These are phyloP conservation scores for Parelbella ahira DNA, from an alignment of 2,888 invertebrate genomes.

Conservation along the genomic window DNA sequence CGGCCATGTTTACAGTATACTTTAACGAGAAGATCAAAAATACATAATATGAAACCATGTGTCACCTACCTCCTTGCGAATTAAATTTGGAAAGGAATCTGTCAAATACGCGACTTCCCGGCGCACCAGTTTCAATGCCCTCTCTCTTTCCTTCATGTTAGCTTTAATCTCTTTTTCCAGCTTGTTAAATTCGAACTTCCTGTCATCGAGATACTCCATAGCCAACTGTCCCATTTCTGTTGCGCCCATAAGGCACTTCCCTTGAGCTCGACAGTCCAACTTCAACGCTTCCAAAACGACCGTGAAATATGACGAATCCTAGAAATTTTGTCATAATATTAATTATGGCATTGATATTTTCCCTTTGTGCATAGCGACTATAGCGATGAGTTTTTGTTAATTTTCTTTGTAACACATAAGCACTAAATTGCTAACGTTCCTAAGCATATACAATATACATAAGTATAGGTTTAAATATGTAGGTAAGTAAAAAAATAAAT, in stretches of 20 bases:
- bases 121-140: constrained; percentile 75
- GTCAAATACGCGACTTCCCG: constrained; percentile 65
- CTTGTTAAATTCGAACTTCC: constrained; percentile 80
- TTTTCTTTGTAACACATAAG: no score
- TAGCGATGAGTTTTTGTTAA: no score
- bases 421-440: no score
- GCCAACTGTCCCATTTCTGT: constrained; percentile 85
- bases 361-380: no score
- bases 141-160: constrained; percentile 82
- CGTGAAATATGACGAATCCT: constrained; percentile 84
- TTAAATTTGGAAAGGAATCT: constrained; percentile 67
- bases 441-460: no score
- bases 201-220: constrained; percentile 83
- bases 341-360: no score
- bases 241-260: constrained; percentile 82
- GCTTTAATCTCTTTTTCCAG: constrained; percentile 81
- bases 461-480: no score
- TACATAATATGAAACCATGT: no score
- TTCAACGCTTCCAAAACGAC: constrained; percentile 80
- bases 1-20: no score
- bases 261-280: constrained; percentile 81
- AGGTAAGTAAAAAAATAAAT: no score
- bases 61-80: constrained; percentile 73
- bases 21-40: no score
- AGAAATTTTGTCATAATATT: no score